These are phyloP conservation scores for Nesogale talazaci DNA, from an alignment of 2,113 vertebrate species.

Conservation along the genomic window DNA sequence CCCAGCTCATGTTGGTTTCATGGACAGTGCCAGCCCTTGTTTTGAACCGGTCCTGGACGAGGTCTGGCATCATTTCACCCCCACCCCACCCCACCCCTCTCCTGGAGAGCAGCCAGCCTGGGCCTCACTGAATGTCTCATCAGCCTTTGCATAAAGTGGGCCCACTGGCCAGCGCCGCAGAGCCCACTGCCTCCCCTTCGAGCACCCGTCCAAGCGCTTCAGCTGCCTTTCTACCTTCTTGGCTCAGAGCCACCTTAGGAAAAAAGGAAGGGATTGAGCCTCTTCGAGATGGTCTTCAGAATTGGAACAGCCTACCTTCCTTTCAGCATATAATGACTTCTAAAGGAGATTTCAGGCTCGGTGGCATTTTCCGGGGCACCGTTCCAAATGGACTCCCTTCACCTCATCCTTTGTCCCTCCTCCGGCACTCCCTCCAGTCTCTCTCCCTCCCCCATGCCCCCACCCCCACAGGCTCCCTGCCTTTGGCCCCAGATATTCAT, in stretches of 20 bases:
- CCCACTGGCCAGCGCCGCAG: rapidly evolving
- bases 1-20: background rate
- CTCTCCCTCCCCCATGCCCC: background rate
- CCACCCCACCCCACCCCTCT: too few species aligned
- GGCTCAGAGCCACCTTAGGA: background rate
- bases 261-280: slow-evolving; percentile 37
- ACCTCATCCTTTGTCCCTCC: background rate
- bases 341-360: background rate
- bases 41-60: background rate
- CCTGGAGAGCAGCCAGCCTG: background rate
- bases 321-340: slow-evolving; percentile 31
- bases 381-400: background rate
- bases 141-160: background rate
- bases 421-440: rapidly evolving
- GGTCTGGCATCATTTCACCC: background rate
- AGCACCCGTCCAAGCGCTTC: background rate
- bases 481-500: slow-evolving; percentile 35
- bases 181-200: rapidly evolving
- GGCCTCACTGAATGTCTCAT: background rate
- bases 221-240: slow-evolving; percentile 22
- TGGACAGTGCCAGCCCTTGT: background rate
- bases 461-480: background rate
- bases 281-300: background rate
- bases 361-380: background rate
- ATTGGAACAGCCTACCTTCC: background rate